phyloP scores from a whole-genome alignment of 1,140 invertebrate genomes.

The Oryctes rhinoceros region DNA sequence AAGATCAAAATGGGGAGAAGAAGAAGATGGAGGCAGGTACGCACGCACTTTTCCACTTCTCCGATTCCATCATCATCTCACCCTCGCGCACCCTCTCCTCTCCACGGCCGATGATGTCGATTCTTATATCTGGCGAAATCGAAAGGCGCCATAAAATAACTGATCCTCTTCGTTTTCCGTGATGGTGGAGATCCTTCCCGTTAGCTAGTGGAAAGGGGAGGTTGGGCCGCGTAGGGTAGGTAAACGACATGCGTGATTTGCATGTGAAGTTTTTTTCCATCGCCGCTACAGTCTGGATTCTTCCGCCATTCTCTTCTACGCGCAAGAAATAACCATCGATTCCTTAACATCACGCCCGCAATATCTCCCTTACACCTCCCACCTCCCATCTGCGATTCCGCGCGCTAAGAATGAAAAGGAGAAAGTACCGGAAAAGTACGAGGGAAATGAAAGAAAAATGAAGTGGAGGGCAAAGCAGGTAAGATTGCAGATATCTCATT shows the following conservation, averaged over 20 bases:
- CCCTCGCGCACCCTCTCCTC: background rate
- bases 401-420: no score
- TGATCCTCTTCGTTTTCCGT: constrained; percentile 47
- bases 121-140: constrained; percentile 50
- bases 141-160: constrained; percentile 56
- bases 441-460: no score
- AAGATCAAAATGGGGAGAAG: background rate
- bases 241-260: constrained; percentile 59
- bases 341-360: background rate
- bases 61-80: constrained; percentile 38
- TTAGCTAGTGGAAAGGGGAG: background rate
- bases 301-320: background rate
- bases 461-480: no score
- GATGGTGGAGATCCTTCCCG: background rate
- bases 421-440: no score
- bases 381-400: no score
- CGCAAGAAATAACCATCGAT: background rate
- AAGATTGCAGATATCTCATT: no score
- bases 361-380: background rate
- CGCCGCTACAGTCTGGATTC: background rate
- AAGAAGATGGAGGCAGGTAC: background rate
- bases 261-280: constrained; percentile 50
- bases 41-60: constrained; percentile 23
- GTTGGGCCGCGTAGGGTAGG: constrained; percentile 4
- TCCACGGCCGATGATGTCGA: background rate